Evolutionary conservation across 2,888 invertebrate species (phyloP), one percentile per base, ranked within the genome.

Genomic region (Chaetoderma sp.): DNA sequence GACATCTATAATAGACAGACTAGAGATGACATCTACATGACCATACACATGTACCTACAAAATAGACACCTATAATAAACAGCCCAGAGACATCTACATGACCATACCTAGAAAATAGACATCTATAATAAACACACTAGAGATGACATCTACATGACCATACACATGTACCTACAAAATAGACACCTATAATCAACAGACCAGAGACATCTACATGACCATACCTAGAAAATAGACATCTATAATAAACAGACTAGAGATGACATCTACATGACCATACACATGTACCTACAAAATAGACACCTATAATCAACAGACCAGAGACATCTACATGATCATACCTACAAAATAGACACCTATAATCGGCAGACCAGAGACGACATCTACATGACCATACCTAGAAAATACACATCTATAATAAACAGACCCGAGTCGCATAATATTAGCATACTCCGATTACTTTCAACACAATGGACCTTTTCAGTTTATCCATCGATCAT

Each of bases 261-360:
- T n/a, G n/a, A 82, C 83, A 47, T 83, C 83, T 44, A 82, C 66
- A 63, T 84, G 78, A 50, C 87, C 87, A 76, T 82, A n/a, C n/a
- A n/a, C n/a, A n/a, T n/a, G n/a, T n/a, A 81, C 77, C 84, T 84
- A 64, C 2, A 64, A 49, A 64, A 42, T 2, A 5, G n/a, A 42
- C n/a, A n/a, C n/a, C n/a, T n/a, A n/a, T n/a, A n/a, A n/a, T n/a
- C n/a, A n/a, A n/a, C n/a, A n/a, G n/a, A n/a, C n/a, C n/a, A n/a
- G n/a, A n/a, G 27, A 82, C 83, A 47, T 83, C 83, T 44, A 82
- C 66, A 63, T 84, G 78, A 50, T 87, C 87, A 76, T 82, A 81
- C 77, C 84, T 84, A 64, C 2, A 64, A 49, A 64, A 42, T 2
- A 5, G n/a, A 42, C n/a, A n/a, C n/a, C n/a, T n/a, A n/a, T n/a